A percentile compares a stretch with the other conserved stretches of the same genome.
These are phyloP conservation scores for Polyergus mexicanus DNA, from an alignment of 1,140 invertebrate species.

Conservation along the genomic window DNA sequence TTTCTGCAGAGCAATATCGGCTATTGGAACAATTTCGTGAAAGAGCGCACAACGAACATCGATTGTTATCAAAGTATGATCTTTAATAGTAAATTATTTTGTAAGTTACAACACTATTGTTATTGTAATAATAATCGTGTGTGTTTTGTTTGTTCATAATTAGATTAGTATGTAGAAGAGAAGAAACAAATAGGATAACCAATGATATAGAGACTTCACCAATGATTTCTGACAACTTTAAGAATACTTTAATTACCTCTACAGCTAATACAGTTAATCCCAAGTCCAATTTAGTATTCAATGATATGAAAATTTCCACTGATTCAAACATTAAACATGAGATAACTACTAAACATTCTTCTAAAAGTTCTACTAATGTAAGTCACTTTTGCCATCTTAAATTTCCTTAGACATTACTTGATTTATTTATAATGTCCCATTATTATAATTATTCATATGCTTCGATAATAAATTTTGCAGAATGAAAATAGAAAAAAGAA, in stretches of 20 bases:
- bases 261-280: slow-evolving; percentile 65
- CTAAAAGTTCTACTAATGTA: slow-evolving; percentile 68
- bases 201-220: slow-evolving; percentile 75
- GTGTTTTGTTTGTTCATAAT: background rate
- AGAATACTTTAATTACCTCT: slow-evolving; percentile 73
- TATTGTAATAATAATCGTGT: slow-evolving; percentile 13
- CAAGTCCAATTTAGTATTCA: slow-evolving; percentile 55
- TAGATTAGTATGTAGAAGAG: slow-evolving; percentile 77
- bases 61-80: slow-evolving; percentile 83
- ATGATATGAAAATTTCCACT: slow-evolving; percentile 60
- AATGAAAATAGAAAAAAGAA: slow-evolving; percentile 75
- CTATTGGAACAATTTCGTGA: slow-evolving; percentile 86
- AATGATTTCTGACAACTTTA: slow-evolving; percentile 73
- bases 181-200: slow-evolving; percentile 71
- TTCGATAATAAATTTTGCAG: slow-evolving; percentile 66
- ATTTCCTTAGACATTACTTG: slow-evolving; percentile 3
- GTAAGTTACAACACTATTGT: background rate
- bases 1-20: slow-evolving; percentile 86
- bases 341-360: slow-evolving; percentile 61
- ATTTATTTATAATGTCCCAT: background rate
- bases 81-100: background rate
- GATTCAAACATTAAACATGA: slow-evolving; percentile 70
- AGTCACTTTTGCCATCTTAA: slow-evolving; percentile 36
- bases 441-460: slow-evolving; percentile 5
- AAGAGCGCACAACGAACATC: slow-evolving; percentile 86